Percentiles rank a stretch among this genome's conserved stretches.
phyloP scores from a whole-genome alignment of 2,888 invertebrate species.

The Megastigmus dorsalis region DNA sequence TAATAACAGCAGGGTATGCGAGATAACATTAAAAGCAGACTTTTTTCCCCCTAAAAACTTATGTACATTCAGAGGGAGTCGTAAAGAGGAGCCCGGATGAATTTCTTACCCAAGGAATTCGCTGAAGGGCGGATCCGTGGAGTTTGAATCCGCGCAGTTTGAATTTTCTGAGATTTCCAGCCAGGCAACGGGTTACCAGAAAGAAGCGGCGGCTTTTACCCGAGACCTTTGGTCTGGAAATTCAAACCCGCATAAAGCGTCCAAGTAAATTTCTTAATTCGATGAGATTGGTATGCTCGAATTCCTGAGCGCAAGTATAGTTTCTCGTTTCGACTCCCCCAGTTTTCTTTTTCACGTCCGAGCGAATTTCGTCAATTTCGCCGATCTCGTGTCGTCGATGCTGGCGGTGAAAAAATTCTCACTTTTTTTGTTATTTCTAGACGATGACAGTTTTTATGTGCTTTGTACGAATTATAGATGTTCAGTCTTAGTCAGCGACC shows the following conservation, averaged over 20 bases:
- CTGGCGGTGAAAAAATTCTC: too few species aligned
- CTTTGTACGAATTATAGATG: too few species aligned
- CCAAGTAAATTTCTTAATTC: conserved; percentile 48
- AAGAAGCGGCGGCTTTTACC: conserved; percentile 21
- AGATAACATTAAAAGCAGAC: too few species aligned
- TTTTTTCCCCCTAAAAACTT: too few species aligned
- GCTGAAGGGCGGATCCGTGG: background rate
- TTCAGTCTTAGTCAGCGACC: too few species aligned
- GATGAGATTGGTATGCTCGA: too few species aligned
- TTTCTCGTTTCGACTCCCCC: background rate
- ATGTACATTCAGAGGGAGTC: background rate
- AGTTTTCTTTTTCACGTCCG: background rate
- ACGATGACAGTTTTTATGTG: too few species aligned
- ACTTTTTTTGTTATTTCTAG: too few species aligned
- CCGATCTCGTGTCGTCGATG: too few species aligned
- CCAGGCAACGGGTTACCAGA: conserved; percentile 3
- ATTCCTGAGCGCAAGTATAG: too few species aligned
- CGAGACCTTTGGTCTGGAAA: conserved; percentile 22
- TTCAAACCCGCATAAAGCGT: conserved; percentile 47
- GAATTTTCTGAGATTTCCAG: conserved; percentile 10
- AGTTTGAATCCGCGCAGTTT: conserved; percentile 30
- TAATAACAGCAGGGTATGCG: too few species aligned
- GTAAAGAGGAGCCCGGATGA: background rate
- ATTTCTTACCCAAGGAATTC: conserved; percentile 13
- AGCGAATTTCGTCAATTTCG: too few species aligned